Evolutionary conservation across 2,113 vertebrate species (phyloP).

Genomic region (Alaudala cheleensis): DNA sequence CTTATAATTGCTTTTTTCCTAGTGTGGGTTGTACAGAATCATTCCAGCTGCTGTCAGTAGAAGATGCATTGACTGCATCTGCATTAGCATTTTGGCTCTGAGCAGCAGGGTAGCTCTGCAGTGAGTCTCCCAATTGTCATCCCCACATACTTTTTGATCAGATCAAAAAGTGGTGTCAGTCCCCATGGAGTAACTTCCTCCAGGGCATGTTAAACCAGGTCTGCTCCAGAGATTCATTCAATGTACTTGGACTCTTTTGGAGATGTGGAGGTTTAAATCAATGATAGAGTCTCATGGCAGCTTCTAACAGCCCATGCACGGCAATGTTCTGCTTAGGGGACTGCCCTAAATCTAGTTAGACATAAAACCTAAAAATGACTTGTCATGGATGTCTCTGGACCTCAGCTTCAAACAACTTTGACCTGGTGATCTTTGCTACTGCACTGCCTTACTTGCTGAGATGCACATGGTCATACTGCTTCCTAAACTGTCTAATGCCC

Average conservation of each 20-base stretch:
- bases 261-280: background rate
- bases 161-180: background rate
- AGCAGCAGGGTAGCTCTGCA: background rate
- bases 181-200: background rate
- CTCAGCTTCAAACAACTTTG: fast-evolving
- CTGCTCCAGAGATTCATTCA: background rate
- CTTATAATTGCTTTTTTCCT: background rate
- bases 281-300: background rate
- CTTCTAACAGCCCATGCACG: fast-evolving
- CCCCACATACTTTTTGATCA: background rate
- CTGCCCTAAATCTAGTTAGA: background rate
- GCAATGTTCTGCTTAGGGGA: background rate
- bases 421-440: background rate
- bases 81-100: background rate
- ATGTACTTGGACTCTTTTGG: fast-evolving
- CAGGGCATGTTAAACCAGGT: background rate
- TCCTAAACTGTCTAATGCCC: background rate
- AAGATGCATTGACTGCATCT: background rate
- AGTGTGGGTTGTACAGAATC: background rate
- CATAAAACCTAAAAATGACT: background rate
- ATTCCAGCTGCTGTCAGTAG: background rate
- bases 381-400: fast-evolving
- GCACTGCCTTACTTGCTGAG: background rate
- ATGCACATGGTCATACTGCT: fast-evolving
- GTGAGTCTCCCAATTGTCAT: background rate